These are phyloP conservation scores for Drosophila imparisetae DNA, from an alignment of 2,888 invertebrate genomes.

Conservation along the genomic window DNA sequence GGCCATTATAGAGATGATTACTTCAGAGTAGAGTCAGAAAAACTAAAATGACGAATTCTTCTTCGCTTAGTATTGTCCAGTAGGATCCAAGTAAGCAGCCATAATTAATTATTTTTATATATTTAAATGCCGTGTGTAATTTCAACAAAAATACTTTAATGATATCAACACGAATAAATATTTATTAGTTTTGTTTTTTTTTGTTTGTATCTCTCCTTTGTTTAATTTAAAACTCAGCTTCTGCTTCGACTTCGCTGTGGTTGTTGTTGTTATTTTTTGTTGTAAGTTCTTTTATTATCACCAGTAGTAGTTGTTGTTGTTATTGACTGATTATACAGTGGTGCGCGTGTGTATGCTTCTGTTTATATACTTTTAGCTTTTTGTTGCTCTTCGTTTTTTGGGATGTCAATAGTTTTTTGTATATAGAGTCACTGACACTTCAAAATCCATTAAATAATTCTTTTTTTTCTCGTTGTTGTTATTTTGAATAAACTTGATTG, in stretches of 20 bases:
- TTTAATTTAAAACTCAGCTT: conserved; percentile 59
- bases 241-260: conserved; percentile 7
- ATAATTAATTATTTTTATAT: conserved; percentile 46
- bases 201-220: conserved; percentile 54
- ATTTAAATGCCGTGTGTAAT: conserved; percentile 47
- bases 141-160: conserved; percentile 66
- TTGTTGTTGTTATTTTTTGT: conserved; percentile 50
- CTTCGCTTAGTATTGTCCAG: conserved; percentile 82
- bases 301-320: conserved; percentile 38
- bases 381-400: conserved; percentile 17
- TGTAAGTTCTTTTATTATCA: conserved; percentile 81
- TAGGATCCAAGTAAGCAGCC: conserved; percentile 84
- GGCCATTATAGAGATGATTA: conserved; percentile 69
- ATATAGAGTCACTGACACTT: conserved; percentile 83
- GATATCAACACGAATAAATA: conserved; percentile 54
- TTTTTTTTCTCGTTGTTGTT: conserved; percentile 17
- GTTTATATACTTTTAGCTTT: conserved; percentile 53
- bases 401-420: conserved; percentile 42
- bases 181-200: conserved; percentile 4
- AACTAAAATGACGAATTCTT: conserved; percentile 7
- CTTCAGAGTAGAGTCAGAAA: background rate
- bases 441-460: conserved; percentile 66
- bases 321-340: conserved; percentile 71
- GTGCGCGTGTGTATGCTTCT: conserved; percentile 46
- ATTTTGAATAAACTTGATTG: conserved; percentile 54